Evolutionary conservation across 2,113 vertebrate genomes (phyloP).

Genomic region (Nymphicus hollandicus): DNA sequence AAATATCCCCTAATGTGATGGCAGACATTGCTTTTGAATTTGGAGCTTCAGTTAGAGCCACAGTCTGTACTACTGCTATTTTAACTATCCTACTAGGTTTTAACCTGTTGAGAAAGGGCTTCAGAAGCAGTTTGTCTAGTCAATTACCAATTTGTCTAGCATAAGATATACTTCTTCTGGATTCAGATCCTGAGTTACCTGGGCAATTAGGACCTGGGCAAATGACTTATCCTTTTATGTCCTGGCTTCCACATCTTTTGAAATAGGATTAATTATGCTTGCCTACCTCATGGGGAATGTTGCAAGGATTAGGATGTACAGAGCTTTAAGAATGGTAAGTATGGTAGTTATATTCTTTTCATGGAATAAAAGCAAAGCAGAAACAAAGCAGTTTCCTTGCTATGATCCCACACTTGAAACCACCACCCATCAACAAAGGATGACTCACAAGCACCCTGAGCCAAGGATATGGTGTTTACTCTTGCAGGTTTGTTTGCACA

Average conservation of each 20-base stretch:
- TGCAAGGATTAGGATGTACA: not conserved
- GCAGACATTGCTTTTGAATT: not conserved
- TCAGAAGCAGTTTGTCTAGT: not conserved
- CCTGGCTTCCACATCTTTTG: not conserved
- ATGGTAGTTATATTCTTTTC: not conserved
- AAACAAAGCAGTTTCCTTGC: constrained; percentile 29
- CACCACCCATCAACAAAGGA: constrained; percentile 26
- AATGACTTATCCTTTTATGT: not conserved
- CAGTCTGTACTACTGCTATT: not conserved
- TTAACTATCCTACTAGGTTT: not conserved
- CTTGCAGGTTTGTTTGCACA: constrained; percentile 44
- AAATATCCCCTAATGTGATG: not conserved
- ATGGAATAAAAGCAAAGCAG: constrained; percentile 6
- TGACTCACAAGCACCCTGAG: constrained; percentile 38
- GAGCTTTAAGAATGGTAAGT: not conserved
- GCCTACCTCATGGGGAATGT: not conserved
- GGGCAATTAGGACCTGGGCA: not conserved
- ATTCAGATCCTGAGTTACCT: not conserved
- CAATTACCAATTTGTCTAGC: not conserved
- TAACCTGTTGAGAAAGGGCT: not conserved
- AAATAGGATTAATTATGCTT: not conserved
- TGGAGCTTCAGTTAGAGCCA: not conserved
- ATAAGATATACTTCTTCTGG: not conserved
- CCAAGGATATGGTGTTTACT: constrained; percentile 31
- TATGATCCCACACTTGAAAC: constrained; percentile 12